Base-by-base conservation (phyloP, 2,797 vertebrate genomes). In the Coregonus ussuriensis region DNA sequence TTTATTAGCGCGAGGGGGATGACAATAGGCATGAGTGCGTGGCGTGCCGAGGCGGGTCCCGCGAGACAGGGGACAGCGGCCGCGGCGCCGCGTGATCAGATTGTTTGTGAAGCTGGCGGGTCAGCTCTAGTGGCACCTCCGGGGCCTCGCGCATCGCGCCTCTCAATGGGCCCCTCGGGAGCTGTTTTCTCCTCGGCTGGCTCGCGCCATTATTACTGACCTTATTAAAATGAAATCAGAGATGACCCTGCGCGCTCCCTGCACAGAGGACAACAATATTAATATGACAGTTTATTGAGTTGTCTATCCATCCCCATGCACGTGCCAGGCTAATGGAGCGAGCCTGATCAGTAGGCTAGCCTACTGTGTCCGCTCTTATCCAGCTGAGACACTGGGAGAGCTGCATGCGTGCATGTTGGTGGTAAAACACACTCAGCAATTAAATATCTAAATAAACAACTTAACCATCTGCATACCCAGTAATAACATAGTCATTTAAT, bases 221-320 rank as follows among this genome's bases (percentile, higher is more conserved):
- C 96, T 97, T 97, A 98, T 97, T 98, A 98, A 96, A 97, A 97
- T 94, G 94, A 96, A 96, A 97, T 96, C 93, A 95, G 86, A 94
- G 96, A 95, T 92, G 88, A 93, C 93, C 93, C 92, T 6, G 31
- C 29, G 77, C 52, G 52, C 81, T 76, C 63, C 74, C 51, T 69
- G 77, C 62, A 66, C 77, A 79, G 70, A 83, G 72, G 31, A 72
- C 68, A 89, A 83, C 84, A 67, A 82, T 89, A 92, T 91, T 90
- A 93, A 89, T 88, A 90, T 81, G 89, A 87, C 87, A 92, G 81
- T 84, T 88, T 75, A 68, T 74, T 81, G 77, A 59, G 84, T 77
- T 56, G 69, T 75, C 29, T 53, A 56, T 67, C 25, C 51, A 33
- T 54, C 4, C 21, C 35, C 51, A 29, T 18, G 51, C 51, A 31